Evolutionary conservation across 2,113 vertebrate species (phyloP).

Genomic region (Syrmaticus mikado): DNA sequence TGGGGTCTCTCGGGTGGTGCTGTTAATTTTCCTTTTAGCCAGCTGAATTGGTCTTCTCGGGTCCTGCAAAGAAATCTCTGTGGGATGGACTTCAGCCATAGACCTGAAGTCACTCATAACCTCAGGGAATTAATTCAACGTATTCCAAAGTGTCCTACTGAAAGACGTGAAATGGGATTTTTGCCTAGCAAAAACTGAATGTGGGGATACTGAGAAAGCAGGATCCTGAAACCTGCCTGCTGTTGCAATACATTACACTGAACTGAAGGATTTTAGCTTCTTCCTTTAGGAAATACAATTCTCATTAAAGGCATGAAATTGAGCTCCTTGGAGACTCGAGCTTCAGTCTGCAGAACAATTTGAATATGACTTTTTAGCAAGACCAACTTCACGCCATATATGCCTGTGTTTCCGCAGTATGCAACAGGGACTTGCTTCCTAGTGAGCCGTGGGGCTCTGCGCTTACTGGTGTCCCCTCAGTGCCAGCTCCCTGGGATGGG

Average conservation of each 20-base stretch:
- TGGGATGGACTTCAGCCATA: background rate
- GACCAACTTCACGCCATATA: background rate
- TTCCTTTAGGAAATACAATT: slow-evolving; percentile 51
- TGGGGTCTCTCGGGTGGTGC: background rate
- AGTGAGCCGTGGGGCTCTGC: background rate
- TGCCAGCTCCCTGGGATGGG: background rate
- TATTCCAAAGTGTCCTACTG: background rate
- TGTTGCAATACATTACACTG: background rate
- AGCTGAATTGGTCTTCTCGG: background rate
- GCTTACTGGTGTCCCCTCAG: background rate
- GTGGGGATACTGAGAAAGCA: background rate
- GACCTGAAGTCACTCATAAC: background rate
- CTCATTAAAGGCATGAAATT: slow-evolving; percentile 35
- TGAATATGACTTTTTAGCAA: background rate
- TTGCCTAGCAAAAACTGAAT: background rate
- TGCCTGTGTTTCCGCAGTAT: background rate
- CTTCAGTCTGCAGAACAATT: background rate
- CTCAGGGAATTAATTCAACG: background rate
- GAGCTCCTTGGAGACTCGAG: slow-evolving; percentile 22
- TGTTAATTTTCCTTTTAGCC: background rate
- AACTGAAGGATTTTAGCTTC: slow-evolving; percentile 11
- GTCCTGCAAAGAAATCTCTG: background rate
- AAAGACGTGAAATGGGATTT: background rate
- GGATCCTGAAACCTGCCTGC: background rate
- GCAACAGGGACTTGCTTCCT: background rate